Evolutionary conservation across 2,113 vertebrate species (phyloP), one percentile per base, ranked within the genome.

Genomic region (Cavia aperea): DNA sequence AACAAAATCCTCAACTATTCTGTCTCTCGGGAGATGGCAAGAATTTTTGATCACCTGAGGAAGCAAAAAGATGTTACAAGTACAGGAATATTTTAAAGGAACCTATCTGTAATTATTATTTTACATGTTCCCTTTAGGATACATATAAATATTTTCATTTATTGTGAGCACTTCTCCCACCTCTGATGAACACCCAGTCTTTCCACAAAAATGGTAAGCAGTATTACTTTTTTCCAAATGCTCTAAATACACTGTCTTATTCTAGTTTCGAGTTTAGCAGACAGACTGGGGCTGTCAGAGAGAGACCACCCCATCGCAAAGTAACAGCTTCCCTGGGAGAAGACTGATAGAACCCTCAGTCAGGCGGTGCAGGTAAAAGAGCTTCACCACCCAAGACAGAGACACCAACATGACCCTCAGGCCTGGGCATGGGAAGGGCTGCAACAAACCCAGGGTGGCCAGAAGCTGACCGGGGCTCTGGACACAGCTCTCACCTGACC

Each of bases 1-100:
- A 94, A 98, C 94, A 85, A 99, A 97, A 92, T 99, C 99, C 94
- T 99, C 99, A 10, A 95, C 98, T 94, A 99, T 97, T 96, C 97
- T 98, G 93, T 98, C 97, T 97, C 96, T 99, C 91, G 97, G 97
- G 96, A 99, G 97, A 60, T 96, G 97, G 92, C 98, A 98, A 0
- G 97, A 97, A 97, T 98, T 98, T 78, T 97, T 96, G 97, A 99
- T 98, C 87, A 99, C 98, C 99, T 99, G 93, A 90, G 96, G 96
- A 81, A 87, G 75, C 26, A 94, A 92, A 95, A 88, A 36, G 8
- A 81, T 93, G 83, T 89, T 83, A 89, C 43, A 91, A 79, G 72
- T 75, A 94, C 77, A 46, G 29, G 86, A 79, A 5, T 54, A 86
- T 92, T 91, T 87, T 62, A 95, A 90, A 77, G 89, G 62, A 63